phyloP scores from a whole-genome alignment of 2,888 invertebrate species.

The Dynastes maya region DNA sequence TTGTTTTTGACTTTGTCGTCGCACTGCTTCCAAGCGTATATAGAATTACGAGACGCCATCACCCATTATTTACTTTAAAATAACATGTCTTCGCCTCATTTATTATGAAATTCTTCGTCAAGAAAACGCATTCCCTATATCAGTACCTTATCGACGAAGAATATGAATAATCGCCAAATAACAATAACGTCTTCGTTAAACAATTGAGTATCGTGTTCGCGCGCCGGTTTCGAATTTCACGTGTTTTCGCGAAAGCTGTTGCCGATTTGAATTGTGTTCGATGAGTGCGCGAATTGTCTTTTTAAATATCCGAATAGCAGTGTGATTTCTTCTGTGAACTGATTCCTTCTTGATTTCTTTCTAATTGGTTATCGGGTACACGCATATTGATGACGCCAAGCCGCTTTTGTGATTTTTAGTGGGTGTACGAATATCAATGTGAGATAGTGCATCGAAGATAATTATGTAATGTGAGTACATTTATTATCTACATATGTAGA shows the following conservation, averaged over 20 bases:
- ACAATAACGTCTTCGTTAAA: background rate
- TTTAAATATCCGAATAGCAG: conserved; percentile 16
- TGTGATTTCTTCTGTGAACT: conserved; percentile 39
- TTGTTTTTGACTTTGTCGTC: conserved; percentile 40
- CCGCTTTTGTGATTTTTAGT: conserved; percentile 42
- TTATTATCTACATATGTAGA: conserved; percentile 8
- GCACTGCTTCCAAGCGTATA: conserved; percentile 36
- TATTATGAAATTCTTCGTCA: conserved; percentile 23
- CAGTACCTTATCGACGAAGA: background rate
- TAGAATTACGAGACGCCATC: conserved; percentile 30
- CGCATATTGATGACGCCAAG: conserved; percentile 27
- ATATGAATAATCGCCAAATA: conserved; percentile 33
- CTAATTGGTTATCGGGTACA: conserved; percentile 2
- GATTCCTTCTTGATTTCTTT: background rate
- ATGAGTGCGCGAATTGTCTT: conserved; percentile 43
- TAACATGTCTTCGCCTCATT: conserved; percentile 37
- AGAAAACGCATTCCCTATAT: conserved; percentile 2
- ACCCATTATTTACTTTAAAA: conserved; percentile 33
- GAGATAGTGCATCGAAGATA: conserved; percentile 40
- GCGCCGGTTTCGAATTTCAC: conserved; percentile 35
- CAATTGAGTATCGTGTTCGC: conserved; percentile 40
- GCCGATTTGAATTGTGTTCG: conserved; percentile 26
- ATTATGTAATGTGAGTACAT: conserved; percentile 51
- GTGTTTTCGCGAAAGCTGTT: conserved; percentile 24
- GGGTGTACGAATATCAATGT: conserved; percentile 34